Evolutionary conservation across 2,113 vertebrate genomes (phyloP).

Genomic region (Melanerpes formicivorus): DNA sequence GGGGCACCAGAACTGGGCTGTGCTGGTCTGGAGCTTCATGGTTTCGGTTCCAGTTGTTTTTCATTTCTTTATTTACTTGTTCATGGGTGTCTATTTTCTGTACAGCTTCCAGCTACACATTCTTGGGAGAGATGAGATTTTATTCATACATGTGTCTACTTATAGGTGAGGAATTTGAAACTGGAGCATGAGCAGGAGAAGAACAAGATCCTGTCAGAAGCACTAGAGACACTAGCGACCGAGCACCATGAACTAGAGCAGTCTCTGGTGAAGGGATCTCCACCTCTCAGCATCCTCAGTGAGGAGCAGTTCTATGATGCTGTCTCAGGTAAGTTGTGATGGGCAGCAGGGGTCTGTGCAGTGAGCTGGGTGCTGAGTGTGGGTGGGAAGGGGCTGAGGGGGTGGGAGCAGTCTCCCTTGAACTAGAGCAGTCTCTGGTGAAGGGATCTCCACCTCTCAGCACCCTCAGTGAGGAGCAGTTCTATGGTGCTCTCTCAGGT

Average conservation of each 20-base stretch:
- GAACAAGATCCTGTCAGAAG: conserved; percentile 92
- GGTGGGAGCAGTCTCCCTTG: not conserved
- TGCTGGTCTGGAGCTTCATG: not conserved
- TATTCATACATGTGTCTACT: conserved; percentile 73
- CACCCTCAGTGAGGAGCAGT: too few species aligned
- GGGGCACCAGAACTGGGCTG: not conserved
- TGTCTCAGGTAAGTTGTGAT: conserved; percentile 85
- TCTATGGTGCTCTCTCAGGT: too few species aligned
- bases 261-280: conserved; percentile 80
- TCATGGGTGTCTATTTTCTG: conserved; percentile 24
- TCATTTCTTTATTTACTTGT: conserved; percentile 18
- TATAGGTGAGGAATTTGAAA: conserved; percentile 90
- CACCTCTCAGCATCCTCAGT: conserved; percentile 78
- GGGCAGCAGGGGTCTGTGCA: not conserved
- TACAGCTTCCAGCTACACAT: conserved; percentile 46
- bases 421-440: not conserved
- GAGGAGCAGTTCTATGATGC: conserved; percentile 94
- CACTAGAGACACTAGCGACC: conserved; percentile 86
- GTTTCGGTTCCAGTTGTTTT: conserved; percentile 54
- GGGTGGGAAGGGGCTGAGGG: too few species aligned
- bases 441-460: too few species aligned
- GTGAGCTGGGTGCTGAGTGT: not conserved
- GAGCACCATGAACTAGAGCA: conserved; percentile 88
- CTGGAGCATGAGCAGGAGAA: conserved; percentile 93
- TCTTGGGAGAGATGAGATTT: conserved; percentile 58